Percentiles rank a stretch among this genome's conserved stretches.
These are phyloP conservation scores for Strigamia transsilvanica DNA, from an alignment of 2,888 invertebrate genomes.

Conservation along the genomic window DNA sequence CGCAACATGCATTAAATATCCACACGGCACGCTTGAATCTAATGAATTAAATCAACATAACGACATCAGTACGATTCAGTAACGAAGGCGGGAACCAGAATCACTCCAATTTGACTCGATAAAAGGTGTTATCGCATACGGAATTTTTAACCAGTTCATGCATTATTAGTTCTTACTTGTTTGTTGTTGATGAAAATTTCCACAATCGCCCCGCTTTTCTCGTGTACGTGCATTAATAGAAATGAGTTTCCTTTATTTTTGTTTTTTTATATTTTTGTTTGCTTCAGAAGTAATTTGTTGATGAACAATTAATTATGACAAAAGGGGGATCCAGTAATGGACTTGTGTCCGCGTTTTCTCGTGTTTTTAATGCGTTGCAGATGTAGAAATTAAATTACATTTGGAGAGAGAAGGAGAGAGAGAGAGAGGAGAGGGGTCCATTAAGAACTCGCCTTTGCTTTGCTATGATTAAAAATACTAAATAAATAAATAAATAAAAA, in stretches of 20 bases:
- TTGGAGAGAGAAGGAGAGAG: not conserved
- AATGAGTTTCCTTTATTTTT: not conserved
- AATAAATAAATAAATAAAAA: not conserved
- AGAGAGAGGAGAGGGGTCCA: not conserved
- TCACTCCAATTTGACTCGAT: slow-evolving; percentile 41
- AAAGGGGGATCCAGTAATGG: slow-evolving; percentile 23
- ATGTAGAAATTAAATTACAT: slow-evolving; percentile 22
- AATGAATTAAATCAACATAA: slow-evolving; percentile 49
- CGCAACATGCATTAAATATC: slow-evolving; percentile 37
- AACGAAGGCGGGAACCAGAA: not conserved
- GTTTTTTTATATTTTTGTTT: not conserved
- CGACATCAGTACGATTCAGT: slow-evolving; percentile 42
- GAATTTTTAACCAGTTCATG: not conserved
- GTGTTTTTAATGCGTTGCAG: slow-evolving; percentile 31
- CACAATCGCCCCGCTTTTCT: not conserved
- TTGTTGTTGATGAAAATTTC: slow-evolving; percentile 4
- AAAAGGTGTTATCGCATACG: not conserved
- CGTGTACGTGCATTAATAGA: not conserved
- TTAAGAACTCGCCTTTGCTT: not conserved
- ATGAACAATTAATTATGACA: slow-evolving; percentile 46
- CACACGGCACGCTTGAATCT: not conserved
- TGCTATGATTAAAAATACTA: not conserved
- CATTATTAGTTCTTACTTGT: not conserved
- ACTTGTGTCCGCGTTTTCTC: not conserved
- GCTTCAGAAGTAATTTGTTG: not conserved